Evolutionary conservation across 2,888 invertebrate genomes (phyloP), one percentile per base, ranked within the genome.

Genomic region (Aradus depressus): DNA sequence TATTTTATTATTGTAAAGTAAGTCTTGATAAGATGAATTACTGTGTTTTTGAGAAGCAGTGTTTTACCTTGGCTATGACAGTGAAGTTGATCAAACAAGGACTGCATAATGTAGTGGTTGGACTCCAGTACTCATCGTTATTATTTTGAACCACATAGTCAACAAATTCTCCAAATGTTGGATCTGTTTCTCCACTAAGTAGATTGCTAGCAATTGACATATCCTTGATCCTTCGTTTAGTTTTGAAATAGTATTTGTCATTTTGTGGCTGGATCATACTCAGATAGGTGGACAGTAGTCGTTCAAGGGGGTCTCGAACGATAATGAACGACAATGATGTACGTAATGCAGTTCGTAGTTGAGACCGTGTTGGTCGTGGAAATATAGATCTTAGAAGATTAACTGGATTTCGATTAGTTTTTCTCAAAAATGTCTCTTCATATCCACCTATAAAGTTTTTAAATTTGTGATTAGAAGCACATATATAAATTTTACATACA

Each of bases 101-200:
- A 28, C 88, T 87, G 66, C 88, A 89, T 66, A 88, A 86, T 62
- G 78, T 77, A 0, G 81, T 79, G 59, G 85, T 80, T 0, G 88
- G 85, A 14, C 84, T 82, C 81, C 87, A 87, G 65, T 88, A 87
- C 84, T 87, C 88, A 65, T 88, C 87, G 58, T 85, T 77, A 52
- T 72, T 73, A 60, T 70, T 72, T 51, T 78, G 75, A 55, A 87
- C 66, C 12, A 88, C 73, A 71, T 85, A 87, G 42, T 78, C 71
- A 1, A 87, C 80, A 59, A 89, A 89, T 69, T 88, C 88, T 39
- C 81, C 77, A 64, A 88, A 89, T 23, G 82, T 76, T 1, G 87
- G 87, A 65, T 82, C 35, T 61, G 61, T 44, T 22, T 50, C 34
- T 16, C 47, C 47, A 4, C 26, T 43, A n/a, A 41, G 14, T 22